Evolutionary conservation across 2,888 invertebrate genomes (phyloP).

Genomic region (Phalangium opilio): DNA sequence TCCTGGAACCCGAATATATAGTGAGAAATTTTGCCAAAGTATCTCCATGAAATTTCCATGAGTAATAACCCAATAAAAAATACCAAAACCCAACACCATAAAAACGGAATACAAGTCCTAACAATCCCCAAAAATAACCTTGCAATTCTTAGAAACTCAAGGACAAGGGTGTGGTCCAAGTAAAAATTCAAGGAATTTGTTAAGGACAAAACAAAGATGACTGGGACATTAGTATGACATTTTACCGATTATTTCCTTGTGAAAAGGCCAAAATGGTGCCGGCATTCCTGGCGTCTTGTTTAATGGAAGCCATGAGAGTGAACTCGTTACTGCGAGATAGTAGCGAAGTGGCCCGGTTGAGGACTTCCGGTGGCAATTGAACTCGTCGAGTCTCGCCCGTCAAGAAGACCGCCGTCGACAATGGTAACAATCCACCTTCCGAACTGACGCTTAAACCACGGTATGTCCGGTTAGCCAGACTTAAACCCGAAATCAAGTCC

Average conservation of each 20-base stretch:
- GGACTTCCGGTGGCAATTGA: conserved; percentile 48
- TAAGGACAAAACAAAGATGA: neutral
- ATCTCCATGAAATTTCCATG: too few relatives aligned
- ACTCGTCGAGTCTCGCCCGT: conserved; percentile 43
- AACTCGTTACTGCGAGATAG: conserved; percentile 40
- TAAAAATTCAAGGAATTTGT: neutral
- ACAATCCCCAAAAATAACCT: too few relatives aligned
- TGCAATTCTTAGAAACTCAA: too few relatives aligned
- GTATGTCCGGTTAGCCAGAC: conserved; percentile 57
- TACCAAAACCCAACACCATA: too few relatives aligned
- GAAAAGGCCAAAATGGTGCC: conserved; percentile 64
- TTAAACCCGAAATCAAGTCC: conserved; percentile 62
- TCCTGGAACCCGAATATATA: too few relatives aligned
- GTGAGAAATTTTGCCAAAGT: too few relatives aligned
- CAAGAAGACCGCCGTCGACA: conserved; percentile 21
- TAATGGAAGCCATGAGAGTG: conserved; percentile 57
- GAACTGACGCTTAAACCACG: conserved; percentile 26
- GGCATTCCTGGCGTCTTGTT: conserved; percentile 63
- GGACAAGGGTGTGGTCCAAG: too few relatives aligned
- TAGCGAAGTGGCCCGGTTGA: conserved; percentile 18
- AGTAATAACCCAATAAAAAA: too few relatives aligned
- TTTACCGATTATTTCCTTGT: conserved; percentile 23
- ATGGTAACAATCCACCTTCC: conserved; percentile 17
- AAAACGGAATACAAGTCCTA: too few relatives aligned
- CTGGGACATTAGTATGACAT: neutral